phyloP scores from a whole-genome alignment of 2,888 invertebrate species.

The Bembecia ichneumoniformis region DNA sequence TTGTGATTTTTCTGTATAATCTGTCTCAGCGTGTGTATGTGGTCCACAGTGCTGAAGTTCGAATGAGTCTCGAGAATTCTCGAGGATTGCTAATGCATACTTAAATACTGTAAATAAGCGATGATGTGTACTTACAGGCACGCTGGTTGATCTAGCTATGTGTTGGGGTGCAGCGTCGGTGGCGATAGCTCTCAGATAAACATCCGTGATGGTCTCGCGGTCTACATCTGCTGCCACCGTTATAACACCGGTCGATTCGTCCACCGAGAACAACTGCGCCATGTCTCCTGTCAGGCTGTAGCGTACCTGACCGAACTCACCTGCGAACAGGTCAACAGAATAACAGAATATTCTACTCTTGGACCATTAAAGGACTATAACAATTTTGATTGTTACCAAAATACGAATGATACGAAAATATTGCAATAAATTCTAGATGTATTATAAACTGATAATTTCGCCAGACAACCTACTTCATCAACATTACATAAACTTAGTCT shows the following conservation, averaged over 20 bases:
- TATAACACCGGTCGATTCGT: slow-evolving; percentile 80
- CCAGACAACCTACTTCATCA: too few relatives aligned
- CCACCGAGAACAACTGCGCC: slow-evolving; percentile 81
- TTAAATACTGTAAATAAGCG: too few relatives aligned
- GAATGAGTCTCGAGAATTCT: too few relatives aligned
- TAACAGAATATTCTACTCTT: neutral
- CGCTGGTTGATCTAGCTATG: slow-evolving; percentile 79
- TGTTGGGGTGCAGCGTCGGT: slow-evolving; percentile 83
- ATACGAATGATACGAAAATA: too few relatives aligned
- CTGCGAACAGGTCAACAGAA: slow-evolving; percentile 28
- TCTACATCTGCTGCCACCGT: slow-evolving; percentile 84
- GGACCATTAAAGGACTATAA: neutral
- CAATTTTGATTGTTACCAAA: neutral
- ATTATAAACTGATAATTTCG: too few relatives aligned
- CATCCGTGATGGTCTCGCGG: slow-evolving; percentile 79
- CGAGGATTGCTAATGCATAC: too few relatives aligned
- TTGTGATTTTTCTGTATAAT: too few relatives aligned
- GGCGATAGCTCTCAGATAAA: slow-evolving; percentile 84
- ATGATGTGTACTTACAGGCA: slow-evolving; percentile 76
- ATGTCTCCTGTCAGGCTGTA: slow-evolving; percentile 85
- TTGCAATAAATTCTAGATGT: too few relatives aligned
- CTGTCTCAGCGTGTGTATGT: too few relatives aligned
- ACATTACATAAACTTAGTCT: too few relatives aligned
- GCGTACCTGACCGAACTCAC: slow-evolving; percentile 80
- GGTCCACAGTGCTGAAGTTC: too few relatives aligned